These are phyloP conservation scores for Drosophila peninsularis DNA, from an alignment of 2,888 invertebrate species.

Conservation along the genomic window DNA sequence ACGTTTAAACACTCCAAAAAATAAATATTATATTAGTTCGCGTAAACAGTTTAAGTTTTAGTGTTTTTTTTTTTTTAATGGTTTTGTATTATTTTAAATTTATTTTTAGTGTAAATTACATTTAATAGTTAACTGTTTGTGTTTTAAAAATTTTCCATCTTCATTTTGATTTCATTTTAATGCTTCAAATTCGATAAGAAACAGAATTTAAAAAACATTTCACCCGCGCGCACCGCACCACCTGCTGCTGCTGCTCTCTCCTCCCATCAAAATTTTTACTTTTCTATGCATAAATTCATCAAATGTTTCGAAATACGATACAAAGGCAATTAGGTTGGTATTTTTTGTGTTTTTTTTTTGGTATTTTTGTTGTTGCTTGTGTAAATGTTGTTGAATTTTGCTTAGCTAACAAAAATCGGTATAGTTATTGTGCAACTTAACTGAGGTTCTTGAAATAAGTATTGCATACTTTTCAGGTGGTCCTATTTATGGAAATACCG, in stretches of 20 bases:
- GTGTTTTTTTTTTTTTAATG: conserved; percentile 27
- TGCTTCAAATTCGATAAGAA: conserved; percentile 59
- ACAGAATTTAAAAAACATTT: conserved; percentile 55
- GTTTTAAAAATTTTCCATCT: conserved; percentile 47
- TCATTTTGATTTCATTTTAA: conserved; percentile 67
- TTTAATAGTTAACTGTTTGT: conserved; percentile 79
- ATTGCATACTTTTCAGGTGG: conserved; percentile 71
- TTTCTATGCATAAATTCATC: conserved; percentile 71
- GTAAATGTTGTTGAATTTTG: conserved; percentile 47
- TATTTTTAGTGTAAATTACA: conserved; percentile 67
- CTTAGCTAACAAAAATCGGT: conserved; percentile 41
- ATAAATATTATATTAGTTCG: conserved; percentile 75
- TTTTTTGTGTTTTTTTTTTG: conserved; percentile 27
- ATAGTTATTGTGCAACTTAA: conserved; percentile 36
- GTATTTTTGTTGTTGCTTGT: conserved; percentile 38
- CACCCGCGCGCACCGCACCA: conserved; percentile 15
- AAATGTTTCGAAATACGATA: conserved; percentile 79
- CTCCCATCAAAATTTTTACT: conserved; percentile 35
- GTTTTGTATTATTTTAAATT: conserved; percentile 2
- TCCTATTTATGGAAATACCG: conserved; percentile 41
- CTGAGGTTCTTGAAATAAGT: conserved; percentile 53
- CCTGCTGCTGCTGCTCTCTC: background rate
- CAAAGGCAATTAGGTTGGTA: conserved; percentile 76
- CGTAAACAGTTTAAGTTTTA: conserved; percentile 57
- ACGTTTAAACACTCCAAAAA: conserved; percentile 82